Conservation (phyloP, 2,797 vertebrate genomes). For the Lagocephalus sceleratus region DNA sequence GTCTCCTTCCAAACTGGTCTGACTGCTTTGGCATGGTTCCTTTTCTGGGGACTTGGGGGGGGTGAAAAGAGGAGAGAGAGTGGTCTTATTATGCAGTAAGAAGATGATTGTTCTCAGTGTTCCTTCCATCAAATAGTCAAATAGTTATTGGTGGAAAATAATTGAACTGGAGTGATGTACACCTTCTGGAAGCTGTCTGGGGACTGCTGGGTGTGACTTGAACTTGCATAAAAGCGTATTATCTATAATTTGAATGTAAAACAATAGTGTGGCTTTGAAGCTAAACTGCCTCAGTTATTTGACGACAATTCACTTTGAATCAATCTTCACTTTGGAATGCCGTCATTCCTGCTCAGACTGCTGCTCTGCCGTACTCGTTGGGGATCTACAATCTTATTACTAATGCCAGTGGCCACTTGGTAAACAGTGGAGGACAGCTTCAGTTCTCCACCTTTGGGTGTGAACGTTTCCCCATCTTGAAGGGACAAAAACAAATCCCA, state of each 20-base stretch:
- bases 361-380: background rate
- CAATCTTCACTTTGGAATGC: slow-evolving; percentile 31
- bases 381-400: too few relatives aligned
- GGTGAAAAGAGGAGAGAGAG: background rate
- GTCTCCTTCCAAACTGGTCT: slow-evolving; percentile 79
- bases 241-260: too few relatives aligned
- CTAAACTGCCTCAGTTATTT: too few relatives aligned
- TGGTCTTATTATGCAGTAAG: background rate
- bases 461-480: background rate
- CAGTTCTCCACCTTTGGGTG: slow-evolving; percentile 7
- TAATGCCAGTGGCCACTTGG: background rate
- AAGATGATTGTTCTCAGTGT: background rate
- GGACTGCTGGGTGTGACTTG: too few relatives aligned
- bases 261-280: too few relatives aligned
- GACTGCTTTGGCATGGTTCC: slow-evolving; percentile 77
- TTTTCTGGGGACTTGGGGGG: slow-evolving; percentile 72
- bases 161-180: too few relatives aligned
- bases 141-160: too few relatives aligned
- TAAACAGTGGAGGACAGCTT: background rate
- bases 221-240: too few relatives aligned
- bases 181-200: too few relatives aligned
- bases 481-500: slow-evolving; percentile 12
- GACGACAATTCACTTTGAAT: background rate
- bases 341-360: slow-evolving; percentile 23
- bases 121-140: too few relatives aligned